Evolutionary conservation across 2,888 invertebrate species (phyloP), one percentile per base, ranked within the genome.

Genomic region (Leucozona laternaria): DNA sequence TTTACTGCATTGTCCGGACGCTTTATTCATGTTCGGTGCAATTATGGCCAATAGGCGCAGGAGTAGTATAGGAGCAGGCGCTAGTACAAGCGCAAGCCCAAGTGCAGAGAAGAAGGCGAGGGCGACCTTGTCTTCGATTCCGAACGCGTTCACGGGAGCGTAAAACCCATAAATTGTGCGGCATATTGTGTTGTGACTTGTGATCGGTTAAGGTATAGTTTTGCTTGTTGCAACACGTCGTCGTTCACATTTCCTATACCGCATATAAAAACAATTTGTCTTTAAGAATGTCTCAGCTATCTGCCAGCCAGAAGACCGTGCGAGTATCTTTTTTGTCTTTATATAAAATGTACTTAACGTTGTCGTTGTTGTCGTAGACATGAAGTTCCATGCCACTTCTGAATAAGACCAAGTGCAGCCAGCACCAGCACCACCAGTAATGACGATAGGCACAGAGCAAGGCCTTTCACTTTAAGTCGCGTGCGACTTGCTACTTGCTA

Each of bases 231-330:
- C 77, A 68, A 73, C 77, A 81, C 77, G 82, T 82, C 77, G 81
- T 81, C 82, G 86, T 86, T 53, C 82, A 82, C 81, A 81, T 81
- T 81, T 86, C 82, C 86, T 82, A 28, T 28, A 60, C 75, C 78
- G n/a, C n/a, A n/a, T n/a, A 81, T 76, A 75, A 86, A 86, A 82
- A 86, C 82, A 86, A 86, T 86, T 86, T 82, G 86, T 86, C 86
- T 86, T 86, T 75, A 57, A 66, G 86, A 86, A 82, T 82, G 71
- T 75, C 70, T 82, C 72, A 53, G 37, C 68, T 68, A 68, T 53
- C 50, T 68, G 34, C 48, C 31, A 48, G 34, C 48, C 31, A 48
- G n/a, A 40, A 60, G 37, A n/a, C 60, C 37, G n/a, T n/a, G n/a
- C 4, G 37, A 53, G 53, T 79, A 62, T n/a, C 70, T 75, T 64